These are phyloP conservation scores for Onychostruthus taczanowskii DNA, from an alignment of 2,113 vertebrate species.

Conservation along the genomic window DNA sequence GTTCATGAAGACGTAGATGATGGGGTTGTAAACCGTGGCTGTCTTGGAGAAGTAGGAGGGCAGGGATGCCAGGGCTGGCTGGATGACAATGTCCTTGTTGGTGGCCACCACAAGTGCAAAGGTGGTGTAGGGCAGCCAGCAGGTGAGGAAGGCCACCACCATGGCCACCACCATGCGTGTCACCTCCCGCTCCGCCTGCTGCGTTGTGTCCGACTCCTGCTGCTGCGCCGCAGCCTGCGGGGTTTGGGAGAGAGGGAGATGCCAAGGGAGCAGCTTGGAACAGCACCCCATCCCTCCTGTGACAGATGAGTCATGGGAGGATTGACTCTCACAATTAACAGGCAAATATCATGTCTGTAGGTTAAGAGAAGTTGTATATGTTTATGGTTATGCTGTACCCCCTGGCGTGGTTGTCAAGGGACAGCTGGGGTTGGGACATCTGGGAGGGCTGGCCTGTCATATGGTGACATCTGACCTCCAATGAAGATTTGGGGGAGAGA, in stretches of 20 bases:
- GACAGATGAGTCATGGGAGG: too few relatives aligned
- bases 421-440: too few relatives aligned
- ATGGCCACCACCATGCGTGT: conserved; percentile 63
- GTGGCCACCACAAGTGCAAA: conserved; percentile 68
- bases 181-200: conserved; percentile 58
- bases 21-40: conserved; percentile 64
- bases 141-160: conserved; percentile 68
- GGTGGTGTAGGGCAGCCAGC: conserved; percentile 69
- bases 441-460: too few relatives aligned
- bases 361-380: too few relatives aligned
- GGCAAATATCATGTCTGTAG: too few relatives aligned
- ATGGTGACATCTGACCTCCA: too few relatives aligned
- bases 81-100: conserved; percentile 45
- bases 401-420: too few relatives aligned
- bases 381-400: too few relatives aligned
- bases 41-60: conserved; percentile 75
- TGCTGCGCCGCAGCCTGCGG: conserved; percentile 30
- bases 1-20: conserved; percentile 75
- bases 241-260: rapidly evolving
- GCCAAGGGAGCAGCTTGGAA: background rate
- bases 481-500: too few relatives aligned
- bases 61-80: conserved; percentile 59
- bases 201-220: conserved; percentile 40
- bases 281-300: background rate
- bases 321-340: too few relatives aligned